Base-by-base conservation (phyloP, 1,140 invertebrate species). In the Psix sp. region DNA sequence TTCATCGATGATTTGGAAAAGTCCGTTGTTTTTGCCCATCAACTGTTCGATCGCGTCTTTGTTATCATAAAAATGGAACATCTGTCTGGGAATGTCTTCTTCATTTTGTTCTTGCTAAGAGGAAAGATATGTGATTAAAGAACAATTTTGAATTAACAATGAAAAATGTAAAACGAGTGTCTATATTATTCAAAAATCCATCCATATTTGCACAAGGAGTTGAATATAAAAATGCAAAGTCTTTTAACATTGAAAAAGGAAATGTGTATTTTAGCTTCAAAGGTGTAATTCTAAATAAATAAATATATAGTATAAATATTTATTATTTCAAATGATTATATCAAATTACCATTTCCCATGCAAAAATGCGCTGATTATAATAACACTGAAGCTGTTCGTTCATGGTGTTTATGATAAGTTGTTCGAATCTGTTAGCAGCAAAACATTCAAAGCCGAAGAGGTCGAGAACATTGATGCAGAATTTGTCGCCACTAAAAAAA, bases 391-490 rank as follows among this genome's bases (percentile, higher is more conserved):
- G 89, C 82, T 96, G 94, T 80, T 96, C 94, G 78, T 96, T 96
- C 60, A 95, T 90, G 1, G 94, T 92, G 77, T 98, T 97, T 0
- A 96, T 92, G 52, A 95, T 91, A 0, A 97, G 87, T 82, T 97
- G 95, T 72, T 97, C 94, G 45, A 97, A 87, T 54, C 92, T 90
- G 84, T 98, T 98, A 70, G 92, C 90, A 70, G 92, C 90, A 81
- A 94, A 96, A 79, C 95, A 96, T 87, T 97, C 96, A 78, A 97
- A 96, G 1, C 96, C 96, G 83, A 93, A 96, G 77, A 95, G 91
- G 80, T 98, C 96, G 63, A 96, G 82, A 36, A 97, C 87, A 65
- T 91, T 93, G 52, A 96, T 91, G 29, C 91, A 91, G 79, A 92
- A 93, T 79, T 92, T 92, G 72, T 95, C 94, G 15, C 94, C 94